phyloP scores from a whole-genome alignment of 2,113 vertebrate genomes.

The Copsychus sechellarum region DNA sequence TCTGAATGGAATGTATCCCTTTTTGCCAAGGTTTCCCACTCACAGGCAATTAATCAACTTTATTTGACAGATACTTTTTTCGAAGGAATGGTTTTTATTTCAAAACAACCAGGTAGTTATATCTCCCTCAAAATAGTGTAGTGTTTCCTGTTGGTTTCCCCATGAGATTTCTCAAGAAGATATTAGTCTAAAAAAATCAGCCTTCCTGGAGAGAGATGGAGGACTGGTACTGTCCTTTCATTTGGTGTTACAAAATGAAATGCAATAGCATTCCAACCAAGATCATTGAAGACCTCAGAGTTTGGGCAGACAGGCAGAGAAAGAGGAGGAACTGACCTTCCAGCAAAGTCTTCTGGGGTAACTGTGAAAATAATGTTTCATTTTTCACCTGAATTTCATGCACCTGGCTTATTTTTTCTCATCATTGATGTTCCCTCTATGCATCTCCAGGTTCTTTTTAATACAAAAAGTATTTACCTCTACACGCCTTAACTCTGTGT shows the following conservation, averaged over 20 bases:
- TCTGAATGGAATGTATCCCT: not conserved
- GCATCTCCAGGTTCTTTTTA: not conserved
- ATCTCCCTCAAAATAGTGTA: not conserved
- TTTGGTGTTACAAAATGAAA: not conserved
- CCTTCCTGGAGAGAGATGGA: not conserved
- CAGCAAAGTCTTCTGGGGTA: not conserved
- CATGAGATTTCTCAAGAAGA: not conserved
- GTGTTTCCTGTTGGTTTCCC: not conserved
- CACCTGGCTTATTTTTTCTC: accelerated
- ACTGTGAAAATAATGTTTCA: not conserved
- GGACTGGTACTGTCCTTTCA: not conserved
- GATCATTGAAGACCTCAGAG: not conserved
- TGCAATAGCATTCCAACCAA: not conserved
- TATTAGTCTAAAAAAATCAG: not conserved
- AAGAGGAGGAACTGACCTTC: not conserved
- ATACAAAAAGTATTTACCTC: not conserved
- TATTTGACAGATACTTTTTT: not conserved
- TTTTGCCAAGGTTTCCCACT: not conserved
- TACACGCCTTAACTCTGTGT: not conserved
- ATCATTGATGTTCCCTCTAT: not conserved
- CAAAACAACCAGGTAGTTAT: not conserved
- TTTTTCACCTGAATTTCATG: not conserved
- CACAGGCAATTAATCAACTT: not conserved
- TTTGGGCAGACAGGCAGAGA: not conserved
- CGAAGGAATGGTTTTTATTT: not conserved